phyloP scores from a whole-genome alignment of 2,113 vertebrate genomes.

The Barnardius zonarius region DNA sequence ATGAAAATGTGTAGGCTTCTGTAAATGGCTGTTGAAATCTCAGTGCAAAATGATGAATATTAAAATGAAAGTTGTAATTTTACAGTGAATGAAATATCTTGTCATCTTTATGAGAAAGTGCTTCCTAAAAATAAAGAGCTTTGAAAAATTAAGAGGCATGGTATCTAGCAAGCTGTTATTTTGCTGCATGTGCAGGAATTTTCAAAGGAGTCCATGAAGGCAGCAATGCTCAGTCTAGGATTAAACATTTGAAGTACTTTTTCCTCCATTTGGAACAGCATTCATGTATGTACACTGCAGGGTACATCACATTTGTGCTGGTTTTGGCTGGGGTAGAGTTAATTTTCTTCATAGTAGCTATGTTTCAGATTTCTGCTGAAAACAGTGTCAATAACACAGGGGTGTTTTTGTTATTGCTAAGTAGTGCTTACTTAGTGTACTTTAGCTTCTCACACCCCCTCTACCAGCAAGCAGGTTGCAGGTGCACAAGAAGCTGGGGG shows the following conservation, averaged over 20 bases:
- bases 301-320: neutral
- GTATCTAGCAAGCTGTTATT: neutral
- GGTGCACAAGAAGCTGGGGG: neutral
- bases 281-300: neutral
- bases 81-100: neutral
- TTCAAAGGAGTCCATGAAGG: neutral
- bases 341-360: neutral
- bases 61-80: neutral
- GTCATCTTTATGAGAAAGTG: neutral
- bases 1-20: neutral
- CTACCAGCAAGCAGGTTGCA: too few species aligned
- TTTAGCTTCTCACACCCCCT: neutral
- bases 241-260: neutral
- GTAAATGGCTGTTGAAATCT: neutral
- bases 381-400: fast-evolving
- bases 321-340: neutral
- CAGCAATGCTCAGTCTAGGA: neutral
- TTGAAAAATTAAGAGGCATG: neutral
- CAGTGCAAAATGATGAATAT: neutral
- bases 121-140: neutral
- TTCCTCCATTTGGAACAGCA: neutral
- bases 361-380: neutral
- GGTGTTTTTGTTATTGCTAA: neutral
- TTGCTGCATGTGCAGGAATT: neutral
- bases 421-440: neutral